Base-by-base conservation (phyloP, 2,797 vertebrate species). In the Taenioides sp. region DNA sequence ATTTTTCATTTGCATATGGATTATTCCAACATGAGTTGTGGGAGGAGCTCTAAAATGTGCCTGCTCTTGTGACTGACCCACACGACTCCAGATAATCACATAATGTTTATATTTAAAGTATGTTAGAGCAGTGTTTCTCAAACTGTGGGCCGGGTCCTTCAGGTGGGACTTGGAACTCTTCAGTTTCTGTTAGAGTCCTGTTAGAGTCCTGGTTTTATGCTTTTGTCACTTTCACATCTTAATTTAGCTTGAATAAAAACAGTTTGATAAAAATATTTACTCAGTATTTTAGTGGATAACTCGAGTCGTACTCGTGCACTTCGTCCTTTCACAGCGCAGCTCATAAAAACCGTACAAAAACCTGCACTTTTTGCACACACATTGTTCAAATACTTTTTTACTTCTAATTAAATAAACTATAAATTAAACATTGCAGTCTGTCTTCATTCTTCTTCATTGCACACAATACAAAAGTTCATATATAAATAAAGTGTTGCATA, bases 311-410 rank as follows among this genome's bases (percentile, higher is more conserved):
- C 7, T 7, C 31, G 31, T 7, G 5, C 1, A 6, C 34, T 34
- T 34, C 34, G 9, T 37, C 34, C 2, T 77, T 84, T 86, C 76
- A 78, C 76, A 62, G 77, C 20, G 80, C 81, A 76, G 75, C 76
- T 50, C 67, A 89, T 91, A 88, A 91, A 90, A 89, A 87, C 78
- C 81, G 72, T 90, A 91, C 84, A 90, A 92, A 91, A 90, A 90
- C 87, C 89, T 74, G 7, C 10, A 14, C 3, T 43, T 11, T 52
- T 0, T 7, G 0, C n/a, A 23, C 52, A 55, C 9, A 0, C n/a
- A 23, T 55, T 23, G 54, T 55, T 55, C 54, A 23, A 11, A 11
- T 3, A 57, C 54, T 23, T 23, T 22, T 54, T 11, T 5, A 55
- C 22, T 55, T 23, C 10, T 58, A 64, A 69, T 82, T 80, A 81